Evolutionary conservation across 1,140 invertebrate genomes (phyloP).

Genomic region (Conus betulinus): DNA sequence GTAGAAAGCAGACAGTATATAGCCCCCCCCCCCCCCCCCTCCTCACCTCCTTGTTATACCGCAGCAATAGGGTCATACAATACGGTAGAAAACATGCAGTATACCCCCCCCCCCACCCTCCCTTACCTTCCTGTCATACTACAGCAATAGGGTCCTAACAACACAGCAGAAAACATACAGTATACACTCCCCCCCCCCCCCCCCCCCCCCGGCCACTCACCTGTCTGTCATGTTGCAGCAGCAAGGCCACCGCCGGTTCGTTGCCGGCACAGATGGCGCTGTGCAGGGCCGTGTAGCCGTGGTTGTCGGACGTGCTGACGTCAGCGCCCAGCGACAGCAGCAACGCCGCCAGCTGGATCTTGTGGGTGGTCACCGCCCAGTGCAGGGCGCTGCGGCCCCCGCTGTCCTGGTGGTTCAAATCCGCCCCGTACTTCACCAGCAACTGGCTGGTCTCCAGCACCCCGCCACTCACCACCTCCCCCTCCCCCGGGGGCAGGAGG

Average conservation of each 20-base stretch:
- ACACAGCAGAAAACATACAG: too few relatives aligned
- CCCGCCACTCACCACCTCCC: background rate
- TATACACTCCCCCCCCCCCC: too few relatives aligned
- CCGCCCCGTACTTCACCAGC: conserved; percentile 6
- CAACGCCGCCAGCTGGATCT: conserved; percentile 11
- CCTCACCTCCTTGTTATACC: too few relatives aligned
- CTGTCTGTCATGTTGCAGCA: conserved; percentile 23
- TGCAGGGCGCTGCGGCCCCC: background rate
- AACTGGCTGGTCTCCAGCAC: conserved; percentile 13
- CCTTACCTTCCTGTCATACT: background rate
- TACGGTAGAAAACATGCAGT: too few relatives aligned
- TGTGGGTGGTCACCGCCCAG: background rate
- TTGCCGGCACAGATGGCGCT: conserved; percentile 11
- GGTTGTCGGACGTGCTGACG: background rate
- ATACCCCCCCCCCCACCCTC: too few relatives aligned
- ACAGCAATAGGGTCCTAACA: background rate
- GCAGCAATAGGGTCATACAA: too few relatives aligned
- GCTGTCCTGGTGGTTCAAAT: conserved; percentile 12
- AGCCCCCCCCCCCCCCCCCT: too few relatives aligned
- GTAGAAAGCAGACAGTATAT: too few relatives aligned
- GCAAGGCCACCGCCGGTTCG: conserved; percentile 5
- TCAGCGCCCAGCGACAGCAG: conserved; percentile 4
- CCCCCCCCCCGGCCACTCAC: background rate
- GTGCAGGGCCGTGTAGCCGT: background rate
- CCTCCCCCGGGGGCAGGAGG: background rate